A percentile compares a stretch with the other conserved stretches of the same genome.
Evolutionary conservation across 2,888 invertebrate species (phyloP).

Genomic region (Apotomis capreana): DNA sequence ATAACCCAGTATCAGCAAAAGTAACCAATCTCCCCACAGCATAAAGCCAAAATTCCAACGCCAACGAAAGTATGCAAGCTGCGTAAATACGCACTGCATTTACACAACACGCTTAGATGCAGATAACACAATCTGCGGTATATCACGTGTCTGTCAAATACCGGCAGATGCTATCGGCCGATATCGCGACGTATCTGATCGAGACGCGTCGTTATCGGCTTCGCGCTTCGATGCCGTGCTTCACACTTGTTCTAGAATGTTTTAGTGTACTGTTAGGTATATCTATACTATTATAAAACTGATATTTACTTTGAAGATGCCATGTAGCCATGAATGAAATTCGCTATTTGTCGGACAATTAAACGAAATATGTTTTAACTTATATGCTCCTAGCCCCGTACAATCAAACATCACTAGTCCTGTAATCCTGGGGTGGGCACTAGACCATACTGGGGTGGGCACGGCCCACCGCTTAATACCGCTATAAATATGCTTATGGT

Average conservation of each 20-base stretch:
- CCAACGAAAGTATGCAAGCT: background rate
- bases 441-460: no score
- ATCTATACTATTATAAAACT: background rate
- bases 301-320: no score
- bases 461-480: no score
- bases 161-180: slow-evolving; percentile 26
- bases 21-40: background rate
- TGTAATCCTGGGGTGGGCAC: no score
- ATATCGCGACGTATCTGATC: slow-evolving; percentile 25
- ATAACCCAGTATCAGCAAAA: background rate
- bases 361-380: no score
- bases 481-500: no score
- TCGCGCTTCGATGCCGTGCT: background rate
- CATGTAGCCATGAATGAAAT: no score
- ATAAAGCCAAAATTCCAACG: background rate
- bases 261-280: background rate
- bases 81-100: slow-evolving; percentile 1
- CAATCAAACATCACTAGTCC: no score
- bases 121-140: slow-evolving; percentile 29
- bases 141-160: slow-evolving; percentile 22
- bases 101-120: background rate
- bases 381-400: no score
- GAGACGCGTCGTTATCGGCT: slow-evolving; percentile 23
- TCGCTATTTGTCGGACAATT: no score
- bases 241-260: slow-evolving; percentile 3